Conservation (phyloP, 1,140 invertebrate species). For the Rhagoletis zephyria region DNA sequence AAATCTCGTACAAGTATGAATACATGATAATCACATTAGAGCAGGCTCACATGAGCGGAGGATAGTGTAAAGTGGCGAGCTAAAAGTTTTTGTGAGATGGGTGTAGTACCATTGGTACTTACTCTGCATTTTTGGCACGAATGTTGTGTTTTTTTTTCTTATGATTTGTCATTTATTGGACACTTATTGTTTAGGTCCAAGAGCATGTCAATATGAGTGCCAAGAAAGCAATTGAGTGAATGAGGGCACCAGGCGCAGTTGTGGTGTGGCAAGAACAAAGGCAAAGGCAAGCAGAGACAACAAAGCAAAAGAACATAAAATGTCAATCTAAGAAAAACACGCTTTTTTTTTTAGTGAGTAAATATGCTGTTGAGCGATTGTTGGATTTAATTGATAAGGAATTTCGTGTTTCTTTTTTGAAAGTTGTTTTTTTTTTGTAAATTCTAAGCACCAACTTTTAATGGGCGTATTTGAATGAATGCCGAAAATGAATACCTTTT, state of each 20-base stretch:
- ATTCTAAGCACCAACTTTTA: conserved; percentile 32
- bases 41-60: background rate
- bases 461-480: conserved; percentile 24
- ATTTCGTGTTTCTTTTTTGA: background rate
- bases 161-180: conserved; percentile 50
- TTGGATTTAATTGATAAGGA: conserved; percentile 31
- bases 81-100: background rate
- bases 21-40: conserved; percentile 48
- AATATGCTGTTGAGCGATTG: background rate
- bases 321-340: conserved; percentile 11
- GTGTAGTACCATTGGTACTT: background rate
- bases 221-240: conserved; percentile 35
- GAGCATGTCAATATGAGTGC: conserved; percentile 41
- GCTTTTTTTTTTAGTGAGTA: background rate
- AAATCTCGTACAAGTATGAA: background rate
- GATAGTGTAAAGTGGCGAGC: background rate
- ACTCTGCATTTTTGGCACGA: background rate
- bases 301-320: background rate
- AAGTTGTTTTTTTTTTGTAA: background rate
- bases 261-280: background rate
- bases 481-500: background rate
- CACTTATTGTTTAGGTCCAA: conserved; percentile 35
- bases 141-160: background rate
- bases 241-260: background rate
- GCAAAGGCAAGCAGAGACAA: background rate